Conservation (phyloP, 2,797 vertebrate genomes). For the Phoeniculus purpureus region DNA sequence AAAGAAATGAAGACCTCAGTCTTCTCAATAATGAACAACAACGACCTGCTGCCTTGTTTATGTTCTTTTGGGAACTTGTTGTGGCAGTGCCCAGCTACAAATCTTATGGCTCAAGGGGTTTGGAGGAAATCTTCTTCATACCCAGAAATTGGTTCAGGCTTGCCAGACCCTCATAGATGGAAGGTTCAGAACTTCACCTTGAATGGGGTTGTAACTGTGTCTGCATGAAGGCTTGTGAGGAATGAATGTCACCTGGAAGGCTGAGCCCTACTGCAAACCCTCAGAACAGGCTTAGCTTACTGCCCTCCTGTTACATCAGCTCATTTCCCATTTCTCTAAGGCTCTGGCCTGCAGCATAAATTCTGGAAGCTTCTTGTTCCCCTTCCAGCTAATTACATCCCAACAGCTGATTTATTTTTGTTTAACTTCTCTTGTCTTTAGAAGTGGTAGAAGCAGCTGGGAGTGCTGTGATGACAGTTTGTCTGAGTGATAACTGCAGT, state of each 20-base stretch:
- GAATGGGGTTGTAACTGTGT: background rate
- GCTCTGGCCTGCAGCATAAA: background rate
- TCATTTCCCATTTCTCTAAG: constrained; percentile 53
- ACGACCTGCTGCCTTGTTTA: background rate
- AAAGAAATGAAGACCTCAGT: too few species aligned
- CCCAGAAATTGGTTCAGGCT: background rate
- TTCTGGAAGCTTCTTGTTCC: background rate
- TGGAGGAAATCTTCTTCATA: background rate
- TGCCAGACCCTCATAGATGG: background rate
- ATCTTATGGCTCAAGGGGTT: background rate
- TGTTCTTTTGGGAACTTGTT: background rate
- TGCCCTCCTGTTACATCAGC: constrained; percentile 32
- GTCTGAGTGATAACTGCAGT: background rate
- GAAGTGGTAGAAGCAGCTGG: background rate
- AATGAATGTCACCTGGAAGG: constrained; percentile 39
- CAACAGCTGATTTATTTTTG: background rate
- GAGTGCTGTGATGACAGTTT: background rate
- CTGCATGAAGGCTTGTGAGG: background rate
- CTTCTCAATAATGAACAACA: too few species aligned
- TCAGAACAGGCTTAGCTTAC: constrained; percentile 53
- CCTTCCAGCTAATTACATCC: background rate
- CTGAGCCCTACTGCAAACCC: constrained; percentile 66
- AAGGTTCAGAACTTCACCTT: background rate
- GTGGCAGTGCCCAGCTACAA: background rate
- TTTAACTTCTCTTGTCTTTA: background rate